These are phyloP conservation scores for Takifugu rubripes DNA, from an alignment of 2,797 vertebrate species.

Conservation along the genomic window DNA sequence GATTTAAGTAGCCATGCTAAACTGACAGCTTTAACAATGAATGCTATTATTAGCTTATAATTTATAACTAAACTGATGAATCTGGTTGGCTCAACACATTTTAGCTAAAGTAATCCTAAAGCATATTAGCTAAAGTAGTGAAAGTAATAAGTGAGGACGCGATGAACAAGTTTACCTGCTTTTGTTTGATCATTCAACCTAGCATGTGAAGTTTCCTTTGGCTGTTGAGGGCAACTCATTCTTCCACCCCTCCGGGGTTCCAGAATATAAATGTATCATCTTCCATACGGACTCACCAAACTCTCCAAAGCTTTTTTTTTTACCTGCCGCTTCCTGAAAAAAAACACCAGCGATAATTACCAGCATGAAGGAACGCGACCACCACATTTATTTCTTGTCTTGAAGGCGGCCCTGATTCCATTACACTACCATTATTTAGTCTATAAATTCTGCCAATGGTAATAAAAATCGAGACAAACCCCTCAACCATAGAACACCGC, in stretches of 20 bases:
- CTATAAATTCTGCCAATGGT: conserved; percentile 57
- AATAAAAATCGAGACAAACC: conserved; percentile 65
- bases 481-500: conserved; percentile 45
- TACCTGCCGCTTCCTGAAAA: conserved; percentile 24
- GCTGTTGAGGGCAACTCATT: too few relatives aligned
- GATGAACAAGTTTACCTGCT: too few relatives aligned
- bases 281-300: conserved; percentile 26
- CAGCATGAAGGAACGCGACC: conserved; percentile 64
- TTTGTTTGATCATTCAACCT: too few relatives aligned
- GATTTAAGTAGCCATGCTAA: too few relatives aligned
- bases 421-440: conserved; percentile 71
- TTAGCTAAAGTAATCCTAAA: not conserved
- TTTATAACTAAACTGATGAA: too few relatives aligned
- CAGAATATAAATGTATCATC: conserved; percentile 37
- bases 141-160: too few relatives aligned
- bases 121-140: too few relatives aligned
- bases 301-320: conserved; percentile 56
- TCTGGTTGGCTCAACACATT: not conserved
- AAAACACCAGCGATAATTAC: conserved; percentile 49
- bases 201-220: too few relatives aligned
- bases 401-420: conserved; percentile 56
- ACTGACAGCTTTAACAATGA: too few relatives aligned
- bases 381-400: conserved; percentile 58
- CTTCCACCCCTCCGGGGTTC: conserved; percentile 24
- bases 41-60: too few relatives aligned